Evolutionary conservation across 2,113 vertebrate genomes (phyloP), one percentile per base, ranked within the genome.

Genomic region (Baryphthengus martii): DNA sequence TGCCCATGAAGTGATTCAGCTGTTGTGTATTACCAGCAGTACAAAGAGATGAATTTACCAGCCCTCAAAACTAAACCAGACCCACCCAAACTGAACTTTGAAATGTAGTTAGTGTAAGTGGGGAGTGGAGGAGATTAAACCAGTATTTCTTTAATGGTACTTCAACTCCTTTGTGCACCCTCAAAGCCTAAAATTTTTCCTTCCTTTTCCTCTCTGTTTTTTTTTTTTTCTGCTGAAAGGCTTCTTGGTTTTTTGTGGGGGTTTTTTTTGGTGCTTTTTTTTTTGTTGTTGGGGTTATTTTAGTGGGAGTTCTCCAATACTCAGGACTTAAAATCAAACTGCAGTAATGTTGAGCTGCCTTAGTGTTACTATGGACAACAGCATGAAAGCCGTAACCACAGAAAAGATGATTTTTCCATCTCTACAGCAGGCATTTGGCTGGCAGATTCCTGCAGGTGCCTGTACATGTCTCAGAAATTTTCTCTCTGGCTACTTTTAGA

Each of bases 401-500:
- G 63, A 72, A 95, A 84, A 88, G 21, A 90, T 37, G 4, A 76
- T 90, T 95, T 95, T 94, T 94, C 83, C 88, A 86, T 55, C 72
- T 90, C 52, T 56, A 63, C 39, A 95, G 79, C 33, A 88, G 52
- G 75, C 45, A 16, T 66, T 89, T 94, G 88, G 82, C 85, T 80
- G 63, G 65, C 26, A 92, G 75, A 89, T 53, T 92, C 44, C 67
- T 94, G 68, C 90, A 96, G 95, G 90, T 95, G 85, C 88, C 65
- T 86, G 52, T 86, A 84, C 26, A 74, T 42, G 39, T 40, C 59
- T 86, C 65, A 88, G 52, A 73, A 84, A 71, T 10, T 53, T 90
- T 97, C 67, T 70, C 74, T 17, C 37, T 50, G 68, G 45, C 45
- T 77, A 84, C 50, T 11, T 67, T 78, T 81, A 40, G 39, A 88